Conservation (phyloP, 2,797 vertebrate species). For the Sebastes baramenuke region DNA sequence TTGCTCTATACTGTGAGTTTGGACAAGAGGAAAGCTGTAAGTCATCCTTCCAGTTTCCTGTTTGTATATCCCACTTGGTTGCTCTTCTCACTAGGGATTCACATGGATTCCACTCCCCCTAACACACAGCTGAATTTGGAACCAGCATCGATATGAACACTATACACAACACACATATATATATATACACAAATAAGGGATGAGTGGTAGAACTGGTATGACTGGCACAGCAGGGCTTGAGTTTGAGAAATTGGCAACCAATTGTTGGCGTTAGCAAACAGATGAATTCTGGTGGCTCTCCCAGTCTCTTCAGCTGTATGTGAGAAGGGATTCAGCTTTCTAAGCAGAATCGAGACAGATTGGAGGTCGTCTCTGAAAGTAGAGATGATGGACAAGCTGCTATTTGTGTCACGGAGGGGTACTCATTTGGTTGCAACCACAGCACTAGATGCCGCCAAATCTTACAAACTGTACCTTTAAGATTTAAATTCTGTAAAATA, state of each 20-base stretch:
- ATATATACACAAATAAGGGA: not conserved
- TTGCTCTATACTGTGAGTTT: conserved; percentile 24
- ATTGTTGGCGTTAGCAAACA: not conserved
- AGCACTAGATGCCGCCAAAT: too few species aligned
- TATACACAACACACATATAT: not conserved
- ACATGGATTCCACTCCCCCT: not conserved
- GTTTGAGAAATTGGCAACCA: too few species aligned
- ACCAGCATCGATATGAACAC: not conserved
- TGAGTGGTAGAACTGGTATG: not conserved
- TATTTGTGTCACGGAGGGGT: not conserved
- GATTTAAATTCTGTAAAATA: too few species aligned
- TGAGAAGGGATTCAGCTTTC: not conserved
- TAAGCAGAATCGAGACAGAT: not conserved
- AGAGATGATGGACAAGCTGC: not conserved
- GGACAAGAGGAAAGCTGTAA: conserved; percentile 49
- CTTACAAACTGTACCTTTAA: too few species aligned
- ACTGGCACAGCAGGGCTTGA: not conserved
- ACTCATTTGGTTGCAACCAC: too few species aligned
- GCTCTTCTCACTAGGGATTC: conserved; percentile 21
- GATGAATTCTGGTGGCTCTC: not conserved
- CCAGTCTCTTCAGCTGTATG: not conserved
- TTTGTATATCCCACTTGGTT: conserved; percentile 35
- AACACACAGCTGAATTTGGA: conserved; percentile 3
- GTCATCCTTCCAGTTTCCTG: conserved; percentile 60
- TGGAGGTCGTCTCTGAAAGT: not conserved